Evolutionary conservation across 2,113 vertebrate genomes (phyloP), one percentile per base, ranked within the genome.

Genomic region (Pogona vitticeps): DNA sequence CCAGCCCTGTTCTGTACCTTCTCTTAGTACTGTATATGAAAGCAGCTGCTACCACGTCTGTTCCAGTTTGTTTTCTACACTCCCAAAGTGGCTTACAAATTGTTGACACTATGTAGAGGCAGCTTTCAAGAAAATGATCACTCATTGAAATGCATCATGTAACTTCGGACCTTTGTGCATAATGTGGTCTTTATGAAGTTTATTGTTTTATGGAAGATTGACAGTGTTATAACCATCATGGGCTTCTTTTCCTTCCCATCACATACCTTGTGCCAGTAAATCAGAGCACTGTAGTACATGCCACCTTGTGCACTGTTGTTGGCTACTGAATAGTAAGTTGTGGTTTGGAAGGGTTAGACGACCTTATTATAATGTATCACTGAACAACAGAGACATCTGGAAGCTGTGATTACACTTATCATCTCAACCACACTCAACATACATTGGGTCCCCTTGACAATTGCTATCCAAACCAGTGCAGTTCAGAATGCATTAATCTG

Each of bases 341-440:
- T 10, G 71, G 33, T 56, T 72, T 89, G 31, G 88, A 82, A 93
- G 92, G 79, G 63, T 61, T 89, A 58, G 90, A 84, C 67, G 91
- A 63, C 56, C 83, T 89, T 91, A 81, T n/a, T n/a, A n/a, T 88
- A 86, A 70, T 82, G 6, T 91, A 85, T 93, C 80, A 18, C 31
- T 85, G 85, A 92, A 65, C 88, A 87, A 72, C 91, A 92, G 77
- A 67, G 75, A 42, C 72, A 2, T 61, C 33, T 90, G 92, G 59
- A 83, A 77, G 36, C 17, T 81, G 91, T 92, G 94, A 94, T 95
- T 94, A 77, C 40, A 20, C 14, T 91, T 95, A 94, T 90, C 85
- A 0, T 92, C 81, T 90, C 85, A 82, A 81, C 88, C 93, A 94
- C 92, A 71, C 87, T 88, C 89, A 91, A 87, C 80, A 67, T 67